phyloP scores from a whole-genome alignment of 2,888 invertebrate genomes.

The Brassicogethes aeneus region DNA sequence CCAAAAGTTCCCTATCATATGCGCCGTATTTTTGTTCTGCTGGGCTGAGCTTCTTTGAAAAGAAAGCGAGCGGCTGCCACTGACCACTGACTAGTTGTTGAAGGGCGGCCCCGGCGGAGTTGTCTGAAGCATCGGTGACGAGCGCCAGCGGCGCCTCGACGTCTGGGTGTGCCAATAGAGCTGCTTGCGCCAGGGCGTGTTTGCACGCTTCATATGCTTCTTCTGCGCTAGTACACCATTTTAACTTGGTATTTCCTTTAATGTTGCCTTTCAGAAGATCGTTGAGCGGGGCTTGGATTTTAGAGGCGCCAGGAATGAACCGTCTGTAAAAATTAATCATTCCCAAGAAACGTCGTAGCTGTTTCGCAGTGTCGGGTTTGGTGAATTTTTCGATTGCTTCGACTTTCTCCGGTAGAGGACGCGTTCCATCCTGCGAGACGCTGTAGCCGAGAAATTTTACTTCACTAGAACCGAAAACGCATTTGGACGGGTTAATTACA shows the following conservation, averaged over 20 bases:
- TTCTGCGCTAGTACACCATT: conserved; percentile 4
- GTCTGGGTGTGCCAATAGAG: conserved; percentile 22
- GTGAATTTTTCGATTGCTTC: conserved; percentile 23
- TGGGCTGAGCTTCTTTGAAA: conserved; percentile 14
- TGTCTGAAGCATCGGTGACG: background rate
- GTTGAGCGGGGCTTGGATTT: conserved; percentile 9
- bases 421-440: conserved; percentile 21
- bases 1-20: conserved; percentile 10
- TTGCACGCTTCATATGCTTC: conserved; percentile 7
- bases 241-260: conserved; percentile 2
- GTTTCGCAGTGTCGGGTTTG: conserved; percentile 6
- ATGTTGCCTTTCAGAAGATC: conserved; percentile 3
- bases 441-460: conserved; percentile 24
- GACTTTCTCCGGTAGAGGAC: conserved; percentile 27
- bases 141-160: background rate
- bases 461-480: conserved; percentile 20
- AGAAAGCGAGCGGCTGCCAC: conserved; percentile 19
- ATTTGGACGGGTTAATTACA: conserved; percentile 28
- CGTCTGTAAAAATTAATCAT: conserved; percentile 14
- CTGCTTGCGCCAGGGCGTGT: conserved; percentile 7
- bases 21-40: conserved; percentile 9
- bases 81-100: conserved; percentile 3
- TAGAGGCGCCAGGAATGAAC: conserved; percentile 8
- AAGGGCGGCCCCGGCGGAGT: background rate
- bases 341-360: conserved; percentile 12